Evolutionary conservation across 2,113 vertebrate species (phyloP).

Genomic region (Tragelaphus strepsiceros): DNA sequence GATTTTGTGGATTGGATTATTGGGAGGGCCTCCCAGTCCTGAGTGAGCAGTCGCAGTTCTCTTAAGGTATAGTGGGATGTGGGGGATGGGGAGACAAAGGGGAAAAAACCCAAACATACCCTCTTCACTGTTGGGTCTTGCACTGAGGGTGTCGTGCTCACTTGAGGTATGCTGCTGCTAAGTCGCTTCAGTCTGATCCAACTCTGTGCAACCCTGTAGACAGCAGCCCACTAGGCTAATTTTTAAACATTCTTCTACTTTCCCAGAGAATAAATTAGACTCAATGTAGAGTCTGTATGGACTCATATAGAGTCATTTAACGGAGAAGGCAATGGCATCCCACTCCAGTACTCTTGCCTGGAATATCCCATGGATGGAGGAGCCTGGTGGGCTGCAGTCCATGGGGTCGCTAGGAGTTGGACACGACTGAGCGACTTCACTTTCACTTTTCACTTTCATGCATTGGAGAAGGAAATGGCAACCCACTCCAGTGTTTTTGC

Average conservation of each 20-base stretch:
- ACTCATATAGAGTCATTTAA: conserved; percentile 13
- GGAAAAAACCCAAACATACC: background rate
- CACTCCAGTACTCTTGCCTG: too few relatives aligned
- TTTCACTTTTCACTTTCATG: too few relatives aligned
- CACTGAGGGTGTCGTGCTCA: background rate
- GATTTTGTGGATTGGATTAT: background rate
- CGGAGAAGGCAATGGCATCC: too few relatives aligned
- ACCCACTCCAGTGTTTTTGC: too few relatives aligned
- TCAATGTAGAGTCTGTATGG: background rate
- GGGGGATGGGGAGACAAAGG: background rate
- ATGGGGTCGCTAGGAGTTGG: too few relatives aligned
- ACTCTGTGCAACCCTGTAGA: too few relatives aligned
- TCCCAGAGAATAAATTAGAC: conserved; percentile 19
- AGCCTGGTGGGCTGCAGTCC: too few relatives aligned
- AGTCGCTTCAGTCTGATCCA: too few relatives aligned
- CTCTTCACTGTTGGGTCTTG: background rate
- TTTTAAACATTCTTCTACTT: background rate
- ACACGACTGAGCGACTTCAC: too few relatives aligned
- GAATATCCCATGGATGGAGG: too few relatives aligned
- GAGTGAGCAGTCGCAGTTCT: background rate
- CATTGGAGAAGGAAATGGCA: too few relatives aligned
- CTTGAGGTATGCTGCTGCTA: background rate
- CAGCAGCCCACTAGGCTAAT: background rate
- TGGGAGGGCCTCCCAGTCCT: background rate
- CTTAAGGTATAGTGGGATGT: background rate